A percentile compares a stretch with the other conserved stretches of the same genome.
Conservation (phyloP, 1,140 invertebrate species). For the Geopemphigus sp. region DNA sequence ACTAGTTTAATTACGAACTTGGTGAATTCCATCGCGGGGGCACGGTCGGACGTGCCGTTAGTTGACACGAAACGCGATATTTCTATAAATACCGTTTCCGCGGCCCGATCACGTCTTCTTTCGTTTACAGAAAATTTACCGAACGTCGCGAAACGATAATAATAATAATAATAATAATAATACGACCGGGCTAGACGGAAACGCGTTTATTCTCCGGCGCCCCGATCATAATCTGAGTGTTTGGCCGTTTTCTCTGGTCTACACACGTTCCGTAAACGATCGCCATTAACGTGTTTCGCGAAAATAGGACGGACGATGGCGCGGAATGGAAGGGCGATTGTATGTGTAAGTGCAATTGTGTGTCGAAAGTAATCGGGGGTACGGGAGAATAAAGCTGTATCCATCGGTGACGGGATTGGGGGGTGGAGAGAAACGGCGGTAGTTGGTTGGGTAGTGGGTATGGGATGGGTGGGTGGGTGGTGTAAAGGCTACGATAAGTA, state of each 20-base stretch:
- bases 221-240: conserved; percentile 22
- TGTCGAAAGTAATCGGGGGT: conserved; percentile 46
- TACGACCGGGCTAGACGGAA: too few relatives aligned
- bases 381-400: conserved; percentile 21
- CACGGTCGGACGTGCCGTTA: too few relatives aligned
- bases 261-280: conserved; percentile 31
- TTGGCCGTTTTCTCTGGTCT: conserved; percentile 14
- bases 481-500: too few relatives aligned
- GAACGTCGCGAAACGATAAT: too few relatives aligned
- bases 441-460: too few relatives aligned
- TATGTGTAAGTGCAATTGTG: conserved; percentile 47
- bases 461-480: too few relatives aligned
- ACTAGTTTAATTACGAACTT: not conserved
- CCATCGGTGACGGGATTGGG: not conserved
- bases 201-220: not conserved
- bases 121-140: too few relatives aligned
- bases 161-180: too few relatives aligned
- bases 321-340: not conserved
- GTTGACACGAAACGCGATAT: too few relatives aligned
- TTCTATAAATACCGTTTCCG: too few relatives aligned
- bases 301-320: not conserved
- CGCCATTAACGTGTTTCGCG: conserved; percentile 30
- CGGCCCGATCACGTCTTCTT: too few relatives aligned
- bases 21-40: conserved; percentile 5
- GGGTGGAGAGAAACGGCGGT: not conserved